Percentiles rank a stretch among this genome's conserved stretches.
Evolutionary conservation across 2,888 invertebrate species (phyloP).

Genomic region (Caenorhabditis angaria): DNA sequence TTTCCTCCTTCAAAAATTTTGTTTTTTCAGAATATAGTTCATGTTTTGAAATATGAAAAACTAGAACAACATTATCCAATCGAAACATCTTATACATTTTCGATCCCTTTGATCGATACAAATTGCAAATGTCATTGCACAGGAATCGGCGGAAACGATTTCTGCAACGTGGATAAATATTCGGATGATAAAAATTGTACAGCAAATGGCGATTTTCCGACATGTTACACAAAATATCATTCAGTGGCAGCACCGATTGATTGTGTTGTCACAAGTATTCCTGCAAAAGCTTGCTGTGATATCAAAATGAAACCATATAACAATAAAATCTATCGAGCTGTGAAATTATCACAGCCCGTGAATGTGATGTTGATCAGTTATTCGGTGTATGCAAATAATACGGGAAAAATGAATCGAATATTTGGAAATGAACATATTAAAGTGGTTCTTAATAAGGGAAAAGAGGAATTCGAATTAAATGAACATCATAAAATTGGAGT

Average conservation of each 20-base stretch:
- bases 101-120: slow-evolving; percentile 40
- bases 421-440: slow-evolving; percentile 30
- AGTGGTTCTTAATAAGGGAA: slow-evolving; percentile 27
- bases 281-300: slow-evolving; percentile 41
- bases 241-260: slow-evolving; percentile 31
- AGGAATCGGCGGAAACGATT: slow-evolving; percentile 29
- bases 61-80: slow-evolving; percentile 42
- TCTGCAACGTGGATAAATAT: slow-evolving; percentile 38
- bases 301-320: slow-evolving; percentile 35
- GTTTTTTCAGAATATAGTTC: slow-evolving; percentile 29
- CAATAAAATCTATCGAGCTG: slow-evolving; percentile 33
- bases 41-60: slow-evolving; percentile 39
- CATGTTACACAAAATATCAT: slow-evolving; percentile 43
- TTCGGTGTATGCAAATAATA: slow-evolving; percentile 38
- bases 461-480: slow-evolving; percentile 38
- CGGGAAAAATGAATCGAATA: slow-evolving; percentile 34
- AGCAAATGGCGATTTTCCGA: slow-evolving; percentile 28
- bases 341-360: slow-evolving; percentile 35
- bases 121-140: slow-evolving; percentile 41
- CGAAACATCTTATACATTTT: slow-evolving; percentile 41
- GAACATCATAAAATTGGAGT: slow-evolving; percentile 37
- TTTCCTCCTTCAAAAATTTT: not conserved
- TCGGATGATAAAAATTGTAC: slow-evolving; percentile 41
- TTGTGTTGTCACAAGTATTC: slow-evolving; percentile 36
- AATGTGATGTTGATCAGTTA: slow-evolving; percentile 29